phyloP scores from a whole-genome alignment of 53 echinoderm and acorn worm genomes.

The Echinarachnius parma region DNA sequence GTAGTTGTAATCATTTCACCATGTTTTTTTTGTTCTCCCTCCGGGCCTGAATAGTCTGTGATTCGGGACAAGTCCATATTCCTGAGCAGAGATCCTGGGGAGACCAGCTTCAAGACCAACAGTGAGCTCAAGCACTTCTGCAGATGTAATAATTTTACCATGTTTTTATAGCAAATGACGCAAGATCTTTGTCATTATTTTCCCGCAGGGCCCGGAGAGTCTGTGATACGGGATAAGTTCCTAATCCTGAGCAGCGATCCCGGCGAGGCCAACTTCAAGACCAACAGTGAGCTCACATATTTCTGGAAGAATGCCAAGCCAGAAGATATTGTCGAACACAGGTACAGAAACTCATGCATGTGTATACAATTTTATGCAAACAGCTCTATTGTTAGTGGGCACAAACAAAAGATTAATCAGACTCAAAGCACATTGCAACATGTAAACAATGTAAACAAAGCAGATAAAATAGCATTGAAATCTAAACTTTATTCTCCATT shows the following conservation, averaged over 20 bases:
- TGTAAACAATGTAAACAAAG: too few species aligned
- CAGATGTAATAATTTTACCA: too few species aligned
- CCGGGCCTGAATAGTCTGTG: background rate
- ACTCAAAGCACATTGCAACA: too few species aligned
- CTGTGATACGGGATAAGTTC: constrained; percentile 77
- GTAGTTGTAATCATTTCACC: too few species aligned
- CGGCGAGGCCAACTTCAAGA: constrained; percentile 41
- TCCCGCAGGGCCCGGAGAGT: constrained; percentile 53
- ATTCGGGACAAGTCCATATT: background rate
- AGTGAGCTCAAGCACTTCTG: constrained; percentile 63
- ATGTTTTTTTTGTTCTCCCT: constrained; percentile 24
- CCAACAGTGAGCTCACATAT: constrained; percentile 60
- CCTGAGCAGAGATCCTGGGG: background rate
- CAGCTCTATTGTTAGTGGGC: too few species aligned
- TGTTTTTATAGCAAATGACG: too few species aligned
- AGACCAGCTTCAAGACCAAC: constrained; percentile 30
- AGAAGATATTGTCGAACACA: constrained; percentile 74
- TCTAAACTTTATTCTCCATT: too few species aligned
- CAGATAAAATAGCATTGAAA: too few species aligned
- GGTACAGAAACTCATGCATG: constrained; percentile 57
- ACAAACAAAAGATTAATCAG: too few species aligned
- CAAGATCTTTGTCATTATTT: background rate
- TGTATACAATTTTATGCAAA: too few species aligned
- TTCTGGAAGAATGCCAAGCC: constrained; percentile 65
- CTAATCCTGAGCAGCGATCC: constrained; percentile 76